Base-by-base conservation (phyloP, 2,888 invertebrate genomes). In the Drosophila paranaensis region DNA sequence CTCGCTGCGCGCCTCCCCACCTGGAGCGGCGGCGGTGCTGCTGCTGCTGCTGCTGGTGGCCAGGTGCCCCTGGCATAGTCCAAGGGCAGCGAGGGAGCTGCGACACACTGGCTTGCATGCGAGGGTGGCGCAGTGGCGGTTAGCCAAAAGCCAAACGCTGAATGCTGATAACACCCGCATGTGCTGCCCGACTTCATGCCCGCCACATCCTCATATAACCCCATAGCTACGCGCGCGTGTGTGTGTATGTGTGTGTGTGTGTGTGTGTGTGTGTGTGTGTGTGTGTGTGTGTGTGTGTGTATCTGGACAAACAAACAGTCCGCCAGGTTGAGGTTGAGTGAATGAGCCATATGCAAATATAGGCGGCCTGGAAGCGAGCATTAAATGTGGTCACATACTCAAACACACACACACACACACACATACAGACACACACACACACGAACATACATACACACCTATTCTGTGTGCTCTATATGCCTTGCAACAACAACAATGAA, bases 81-180 rank as follows among this genome's bases (percentile, higher is more conserved):
- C 68, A 63, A 71, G 43, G 56, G 57, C 57, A 54, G 30, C 40
- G 30, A 42, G 42, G 62, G n/a, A 14, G 50, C 50, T 35, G 16
- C 50, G 11, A 50, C 50, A 33, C 50, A 50, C 54, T 37, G 25
- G 40, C 40, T 40, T 54, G 54, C 40, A 40, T 27, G 39, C 54
- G 74, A 70, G 64, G 57, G 63, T 48, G 63, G 71, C 74, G 56
- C 53, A 63, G 60, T 42, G 71, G 57, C 46, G 71, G 62, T 70
- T 74, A 77, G 85, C 72, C 86, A 82, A 86, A 83, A 84, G 86
- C 74, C 81, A 80, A 84, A 67, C 78, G 79, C 58, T 70, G 61
- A 74, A 77, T 84, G 81, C 84, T 87, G 87, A 88, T 87, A 88
- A 88, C 88, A 77, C 87, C 87, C 88, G 86, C 88, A 87, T 88